Base-by-base conservation (phyloP, 1,140 invertebrate genomes). In the Aphelenchoides besseyi region DNA sequence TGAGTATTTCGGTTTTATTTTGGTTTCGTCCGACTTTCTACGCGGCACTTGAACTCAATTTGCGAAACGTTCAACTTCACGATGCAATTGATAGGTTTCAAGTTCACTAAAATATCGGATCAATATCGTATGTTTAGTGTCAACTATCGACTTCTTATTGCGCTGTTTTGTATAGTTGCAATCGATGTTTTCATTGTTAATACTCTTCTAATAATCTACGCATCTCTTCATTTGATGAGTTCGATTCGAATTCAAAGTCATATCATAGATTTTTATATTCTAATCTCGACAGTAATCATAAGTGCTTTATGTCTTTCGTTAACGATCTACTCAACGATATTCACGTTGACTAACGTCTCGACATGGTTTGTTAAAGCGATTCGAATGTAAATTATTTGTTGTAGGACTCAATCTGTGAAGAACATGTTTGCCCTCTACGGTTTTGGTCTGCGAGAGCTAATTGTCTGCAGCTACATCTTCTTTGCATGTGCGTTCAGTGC, bases 61-160 rank as follows among this genome's bases (percentile, higher is more conserved):
- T 70, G 8, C 16, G 54, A n/a, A 70, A 70, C 33, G 69, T 70
- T 71, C 69, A 70, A 67, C 63, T 70, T 16, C 28, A 68, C 26
- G 37, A 70, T 54, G 8, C 26, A 23, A 66, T 32, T 33, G 55
- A 59, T 23, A 59, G 18, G 55, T 18, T 8, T 29, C 18, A 8
- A 33, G n/a, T n/a, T 66, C 32, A 12, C 63, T 41, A 1, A 29
- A 16, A 61, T 53, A n/a, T 66, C 32, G 12, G 32, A 66, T 66
- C 36, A n/a, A 36, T 37, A 16, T 53, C 30, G 16, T 66, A 8
- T 1, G 26, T 57, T 63, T 12, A 48, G 36, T 18, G 30, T 35
- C 16, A 57, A n/a, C 3, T 57, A 69, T 53, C 37, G 30, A 29
- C 36, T 70, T 30, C n/a, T 70, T 18, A 68, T 52, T 18, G 69